These are phyloP conservation scores for Bombyx mandarina DNA, from an alignment of 1,140 invertebrate species.

Conservation along the genomic window DNA sequence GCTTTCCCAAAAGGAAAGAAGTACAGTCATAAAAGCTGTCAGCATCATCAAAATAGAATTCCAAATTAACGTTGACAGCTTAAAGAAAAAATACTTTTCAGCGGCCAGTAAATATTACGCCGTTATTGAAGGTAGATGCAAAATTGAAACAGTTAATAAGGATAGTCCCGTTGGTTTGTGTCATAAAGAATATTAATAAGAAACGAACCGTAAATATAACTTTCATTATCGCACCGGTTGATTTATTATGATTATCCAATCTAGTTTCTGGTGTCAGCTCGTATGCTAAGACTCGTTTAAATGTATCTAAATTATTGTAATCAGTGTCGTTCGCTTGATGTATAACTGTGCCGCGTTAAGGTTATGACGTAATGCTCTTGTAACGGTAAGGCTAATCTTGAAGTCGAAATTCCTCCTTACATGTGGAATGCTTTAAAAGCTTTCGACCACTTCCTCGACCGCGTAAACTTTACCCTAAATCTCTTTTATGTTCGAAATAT, in stretches of 20 bases:
- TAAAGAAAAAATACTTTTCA: slow-evolving; percentile 16
- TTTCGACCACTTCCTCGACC: slow-evolving; percentile 8
- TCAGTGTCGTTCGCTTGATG: slow-evolving; percentile 15
- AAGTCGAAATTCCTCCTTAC: slow-evolving; percentile 14
- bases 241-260: slow-evolving; percentile 14
- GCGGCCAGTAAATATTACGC: background rate
- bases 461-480: too few relatives aligned
- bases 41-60: slow-evolving; percentile 54
- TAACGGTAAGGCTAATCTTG: slow-evolving; percentile 5
- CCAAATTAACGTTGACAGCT: slow-evolving; percentile 27
- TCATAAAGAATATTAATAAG: too few relatives aligned
- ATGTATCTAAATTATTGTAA: slow-evolving; percentile 23
- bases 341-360: background rate
- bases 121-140: background rate
- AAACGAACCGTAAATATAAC: too few relatives aligned
- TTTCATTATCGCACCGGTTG: too few relatives aligned
- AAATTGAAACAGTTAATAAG: too few relatives aligned
- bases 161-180: too few relatives aligned
- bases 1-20: slow-evolving; percentile 47
- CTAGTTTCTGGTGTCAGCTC: slow-evolving; percentile 15
- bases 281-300: slow-evolving; percentile 5
- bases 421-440: slow-evolving; percentile 40
- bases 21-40: slow-evolving; percentile 40
- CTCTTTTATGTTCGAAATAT: too few relatives aligned
- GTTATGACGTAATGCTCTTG: background rate